Conservation (phyloP, 2,888 invertebrate species). For the Pollenia amentaria region DNA sequence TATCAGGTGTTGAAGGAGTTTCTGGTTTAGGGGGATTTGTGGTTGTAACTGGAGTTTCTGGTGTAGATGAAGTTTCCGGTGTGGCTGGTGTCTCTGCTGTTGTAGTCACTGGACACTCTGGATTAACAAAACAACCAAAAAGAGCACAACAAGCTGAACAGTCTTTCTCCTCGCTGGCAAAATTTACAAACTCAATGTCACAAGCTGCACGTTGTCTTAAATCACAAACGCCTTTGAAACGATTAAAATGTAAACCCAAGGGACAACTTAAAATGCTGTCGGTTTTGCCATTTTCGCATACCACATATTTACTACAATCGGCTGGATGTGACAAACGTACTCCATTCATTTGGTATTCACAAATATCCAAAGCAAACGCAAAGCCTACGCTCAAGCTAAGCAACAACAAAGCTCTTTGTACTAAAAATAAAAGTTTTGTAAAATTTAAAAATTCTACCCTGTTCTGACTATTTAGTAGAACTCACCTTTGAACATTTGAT, state of each 20-base stretch:
- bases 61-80: neutral
- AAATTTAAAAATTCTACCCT: neutral
- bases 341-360: constrained; percentile 77
- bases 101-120: constrained; percentile 10
- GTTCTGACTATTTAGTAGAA: neutral
- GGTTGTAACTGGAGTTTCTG: neutral
- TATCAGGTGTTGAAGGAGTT: neutral
- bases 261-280: constrained; percentile 68
- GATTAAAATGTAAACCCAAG: constrained; percentile 69
- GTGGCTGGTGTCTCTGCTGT: constrained; percentile 5
- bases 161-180: constrained; percentile 22
- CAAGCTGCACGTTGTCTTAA: constrained; percentile 58
- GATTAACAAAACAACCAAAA: constrained; percentile 30
- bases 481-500: constrained; percentile 49
- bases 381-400: constrained; percentile 20
- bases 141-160: constrained; percentile 45
- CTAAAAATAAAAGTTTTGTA: neutral
- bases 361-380: constrained; percentile 69
- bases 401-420: constrained; percentile 17
- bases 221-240: constrained; percentile 63
- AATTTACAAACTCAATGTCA: constrained; percentile 35
- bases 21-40: neutral
- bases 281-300: constrained; percentile 76
- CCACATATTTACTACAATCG: constrained; percentile 78
- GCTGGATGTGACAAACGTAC: constrained; percentile 75